Evolutionary conservation across 2,888 invertebrate species (phyloP).

Genomic region (Chrysolina haemoptera): DNA sequence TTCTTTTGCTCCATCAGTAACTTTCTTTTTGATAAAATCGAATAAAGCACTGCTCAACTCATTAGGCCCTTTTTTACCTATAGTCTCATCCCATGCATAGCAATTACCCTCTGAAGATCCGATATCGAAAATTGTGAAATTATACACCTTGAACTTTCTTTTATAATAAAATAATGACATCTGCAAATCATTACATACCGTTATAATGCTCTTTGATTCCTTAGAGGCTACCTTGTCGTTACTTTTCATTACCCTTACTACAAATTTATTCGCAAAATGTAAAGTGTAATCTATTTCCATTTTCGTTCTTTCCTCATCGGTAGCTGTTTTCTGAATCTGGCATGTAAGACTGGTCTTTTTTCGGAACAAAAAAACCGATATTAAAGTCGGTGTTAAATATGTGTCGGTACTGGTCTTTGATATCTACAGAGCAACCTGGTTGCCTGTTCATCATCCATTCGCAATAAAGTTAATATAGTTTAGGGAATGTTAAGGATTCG

Average conservation of each 20-base stretch:
- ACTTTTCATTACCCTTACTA: not conserved
- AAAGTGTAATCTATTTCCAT: not conserved
- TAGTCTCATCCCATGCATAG: conserved; percentile 15
- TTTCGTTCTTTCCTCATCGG: conserved; percentile 3
- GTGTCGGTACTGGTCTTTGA: not conserved
- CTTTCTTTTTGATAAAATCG: not conserved
- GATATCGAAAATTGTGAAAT: conserved; percentile 6
- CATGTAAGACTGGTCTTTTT: not conserved
- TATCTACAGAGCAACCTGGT: not conserved
- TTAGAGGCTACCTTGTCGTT: not conserved
- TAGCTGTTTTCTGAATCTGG: not conserved
- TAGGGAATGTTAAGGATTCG: conserved; percentile 2
- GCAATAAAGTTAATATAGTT: not conserved
- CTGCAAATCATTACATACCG: not conserved
- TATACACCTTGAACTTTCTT: conserved; percentile 5
- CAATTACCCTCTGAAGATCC: not conserved
- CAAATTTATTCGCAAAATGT: conserved; percentile 6
- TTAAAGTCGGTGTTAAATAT: not conserved
- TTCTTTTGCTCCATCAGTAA: conserved; percentile 1
- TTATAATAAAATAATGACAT: conserved; percentile 16
- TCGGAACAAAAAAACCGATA: conserved; percentile 10
- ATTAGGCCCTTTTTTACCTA: conserved; percentile 7
- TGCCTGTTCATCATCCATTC: conserved; percentile 1
- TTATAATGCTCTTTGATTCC: not conserved
- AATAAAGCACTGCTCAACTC: conserved; percentile 14